Evolutionary conservation across 1,140 invertebrate species (phyloP).

Genomic region (Cyphomyrmex costatus): DNA sequence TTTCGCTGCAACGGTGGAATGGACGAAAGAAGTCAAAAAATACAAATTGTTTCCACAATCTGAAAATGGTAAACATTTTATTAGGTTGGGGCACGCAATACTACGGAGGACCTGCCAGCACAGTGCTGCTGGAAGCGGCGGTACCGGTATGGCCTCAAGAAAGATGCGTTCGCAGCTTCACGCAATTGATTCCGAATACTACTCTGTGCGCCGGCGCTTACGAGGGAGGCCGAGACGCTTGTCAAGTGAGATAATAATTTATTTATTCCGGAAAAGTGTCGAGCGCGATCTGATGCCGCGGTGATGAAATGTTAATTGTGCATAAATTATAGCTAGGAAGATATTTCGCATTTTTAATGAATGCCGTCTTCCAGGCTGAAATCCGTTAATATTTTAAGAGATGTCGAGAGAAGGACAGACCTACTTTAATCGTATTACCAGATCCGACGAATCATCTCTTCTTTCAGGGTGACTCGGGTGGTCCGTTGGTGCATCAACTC

Average conservation of each 20-base stretch:
- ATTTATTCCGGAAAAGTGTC: constrained; percentile 4
- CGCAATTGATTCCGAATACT: constrained; percentile 89
- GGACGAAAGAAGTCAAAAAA: background rate
- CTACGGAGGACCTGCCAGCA: constrained; percentile 90
- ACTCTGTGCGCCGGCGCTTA: constrained; percentile 91
- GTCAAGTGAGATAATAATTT: constrained; percentile 88
- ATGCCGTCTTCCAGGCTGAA: background rate
- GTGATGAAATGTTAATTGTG: constrained; percentile 18
- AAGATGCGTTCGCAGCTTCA: constrained; percentile 89
- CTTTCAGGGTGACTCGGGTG: constrained; percentile 93
- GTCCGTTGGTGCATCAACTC: constrained; percentile 92
- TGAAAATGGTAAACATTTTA: background rate
- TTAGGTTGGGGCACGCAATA: constrained; percentile 91
- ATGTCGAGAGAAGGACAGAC: background rate
- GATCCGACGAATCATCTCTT: background rate
- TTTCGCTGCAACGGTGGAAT: background rate
- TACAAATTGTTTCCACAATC: background rate
- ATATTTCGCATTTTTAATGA: background rate
- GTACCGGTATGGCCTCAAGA: constrained; percentile 94
- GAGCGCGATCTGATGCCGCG: background rate
- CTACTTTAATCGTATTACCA: constrained; percentile 1
- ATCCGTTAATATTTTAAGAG: constrained; percentile 34
- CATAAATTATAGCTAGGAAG: background rate
- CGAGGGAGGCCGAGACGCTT: constrained; percentile 92
- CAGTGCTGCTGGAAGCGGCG: constrained; percentile 91